Base-by-base conservation (phyloP, 2,797 vertebrate genomes). In the Prionace glauca region DNA sequence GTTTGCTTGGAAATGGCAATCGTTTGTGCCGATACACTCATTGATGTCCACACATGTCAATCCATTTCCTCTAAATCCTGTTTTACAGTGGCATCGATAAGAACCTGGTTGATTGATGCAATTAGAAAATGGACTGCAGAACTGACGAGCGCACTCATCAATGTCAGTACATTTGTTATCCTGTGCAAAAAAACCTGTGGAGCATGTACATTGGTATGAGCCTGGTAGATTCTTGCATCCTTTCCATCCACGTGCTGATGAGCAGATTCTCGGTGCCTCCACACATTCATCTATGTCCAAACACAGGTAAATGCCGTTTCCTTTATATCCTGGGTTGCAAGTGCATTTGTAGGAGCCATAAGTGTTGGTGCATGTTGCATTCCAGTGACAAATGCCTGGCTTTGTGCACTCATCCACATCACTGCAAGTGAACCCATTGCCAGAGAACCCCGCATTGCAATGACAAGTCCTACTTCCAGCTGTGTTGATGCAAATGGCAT, bases 241-340 rank as follows among this genome's bases (percentile, higher is more conserved):
- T 96, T 88, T 98, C 94, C 98, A 98, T 36, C 98, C 98, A 4
- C 96, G 96, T 1, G 97, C 97, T 0, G 97, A 96, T 0, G 97
- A 96, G 72, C 98, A 98, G 84, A 98, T 96, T 0, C 95, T 96
- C 11, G 98, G 97, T 62, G 72, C 97, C 96, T 98, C 98, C 11
- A 98, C 97, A 92, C 98, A 98, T 96, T 98, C 98, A 72, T 98
- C 98, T 16, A 98, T 95, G 95, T 98, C 98, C 62, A 98, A 96
- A 95, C 98, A 98, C 10, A 98, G 97, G 96, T 98, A 98, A 96
- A 98, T 98, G 36, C 98, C 98, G 20, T 98, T 98, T 87, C 98
- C 98, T 96, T 98, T 98, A 92, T 97, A 98, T 74, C 98, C 98
- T 8, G 87, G 0, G 65, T 98, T 98, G 95, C 98, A 98, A 7